Conservation (phyloP, 2,113 vertebrate species). For the Toxotes jaculatrix region DNA sequence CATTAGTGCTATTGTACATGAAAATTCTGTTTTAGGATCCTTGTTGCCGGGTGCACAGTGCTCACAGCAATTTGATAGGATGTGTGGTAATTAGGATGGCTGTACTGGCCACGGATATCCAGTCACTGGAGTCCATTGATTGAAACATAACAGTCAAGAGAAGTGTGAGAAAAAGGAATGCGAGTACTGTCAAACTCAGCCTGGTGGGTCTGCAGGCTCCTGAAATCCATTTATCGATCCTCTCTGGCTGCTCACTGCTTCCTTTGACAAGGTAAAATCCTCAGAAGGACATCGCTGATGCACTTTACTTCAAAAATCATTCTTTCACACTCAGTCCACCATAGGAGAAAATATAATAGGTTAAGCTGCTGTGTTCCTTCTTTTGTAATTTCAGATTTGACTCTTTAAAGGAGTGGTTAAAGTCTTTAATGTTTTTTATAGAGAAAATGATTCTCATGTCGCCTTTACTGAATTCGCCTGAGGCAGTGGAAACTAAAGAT, state of each 20-base stretch:
- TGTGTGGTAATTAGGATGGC: constrained; percentile 32
- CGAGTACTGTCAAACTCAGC: constrained; percentile 37
- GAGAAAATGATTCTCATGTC: background rate
- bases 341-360: background rate
- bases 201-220: constrained; percentile 26
- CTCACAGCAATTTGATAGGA: constrained; percentile 5
- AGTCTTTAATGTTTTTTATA: background rate
- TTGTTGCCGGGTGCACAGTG: background rate
- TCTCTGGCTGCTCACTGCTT: constrained; percentile 50
- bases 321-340: constrained; percentile 1
- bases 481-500: background rate
- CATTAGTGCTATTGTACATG: background rate
- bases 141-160: constrained; percentile 57
- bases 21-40: background rate
- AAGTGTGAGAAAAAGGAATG: constrained; percentile 35
- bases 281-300: constrained; percentile 42
- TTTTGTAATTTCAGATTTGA: background rate
- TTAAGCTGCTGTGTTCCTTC: background rate
- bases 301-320: constrained; percentile 21
- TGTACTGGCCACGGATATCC: constrained; percentile 34
- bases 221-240: constrained; percentile 70
- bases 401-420: background rate
- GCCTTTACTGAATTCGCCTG: background rate
- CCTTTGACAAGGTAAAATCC: constrained; percentile 53
- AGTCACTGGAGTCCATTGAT: constrained; percentile 59